Conservation (phyloP, 2,888 invertebrate genomes). For the Caenorhabditis doughertyi region DNA sequence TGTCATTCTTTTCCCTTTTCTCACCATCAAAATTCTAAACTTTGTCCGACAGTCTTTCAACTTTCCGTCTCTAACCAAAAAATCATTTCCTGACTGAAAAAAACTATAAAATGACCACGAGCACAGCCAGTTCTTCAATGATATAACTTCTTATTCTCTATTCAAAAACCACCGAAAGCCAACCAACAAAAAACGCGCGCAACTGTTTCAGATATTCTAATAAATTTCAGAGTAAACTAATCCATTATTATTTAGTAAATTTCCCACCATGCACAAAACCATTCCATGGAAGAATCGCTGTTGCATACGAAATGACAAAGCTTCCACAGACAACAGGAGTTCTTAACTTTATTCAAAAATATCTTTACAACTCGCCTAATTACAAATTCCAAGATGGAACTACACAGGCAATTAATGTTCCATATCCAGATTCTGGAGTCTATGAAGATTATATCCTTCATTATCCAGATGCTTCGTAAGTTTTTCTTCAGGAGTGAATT, state of each 20-base stretch:
- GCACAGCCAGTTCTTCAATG: not conserved
- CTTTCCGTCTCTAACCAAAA: constrained; percentile 44
- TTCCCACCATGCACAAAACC: constrained; percentile 29
- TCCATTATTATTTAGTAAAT: constrained; percentile 12
- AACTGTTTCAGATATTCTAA: constrained; percentile 27
- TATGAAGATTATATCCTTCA: constrained; percentile 42
- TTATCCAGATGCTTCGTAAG: constrained; percentile 50
- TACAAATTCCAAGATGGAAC: constrained; percentile 38
- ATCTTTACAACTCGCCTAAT: constrained; percentile 34
- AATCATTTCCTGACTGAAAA: constrained; percentile 54
- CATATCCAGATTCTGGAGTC: constrained; percentile 49
- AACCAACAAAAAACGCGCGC: constrained; percentile 16
- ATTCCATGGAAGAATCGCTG: constrained; percentile 44
- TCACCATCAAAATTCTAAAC: constrained; percentile 27
- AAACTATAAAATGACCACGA: constrained; percentile 4
- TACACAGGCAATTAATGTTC: constrained; percentile 53
- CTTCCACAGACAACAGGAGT: constrained; percentile 11
- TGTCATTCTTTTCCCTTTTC: constrained; percentile 27
- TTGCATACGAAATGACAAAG: constrained; percentile 44
- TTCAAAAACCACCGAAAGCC: constrained; percentile 35
- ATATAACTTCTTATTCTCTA: constrained; percentile 20
- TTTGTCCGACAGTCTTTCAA: constrained; percentile 42
- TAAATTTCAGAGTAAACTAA: not conserved
- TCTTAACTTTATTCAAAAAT: constrained; percentile 33
- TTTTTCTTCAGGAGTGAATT: not conserved